Percentiles rank a stretch among this genome's conserved stretches.
Evolutionary conservation across 2,797 vertebrate genomes (phyloP).

Genomic region (Rousettus madagascariensis): DNA sequence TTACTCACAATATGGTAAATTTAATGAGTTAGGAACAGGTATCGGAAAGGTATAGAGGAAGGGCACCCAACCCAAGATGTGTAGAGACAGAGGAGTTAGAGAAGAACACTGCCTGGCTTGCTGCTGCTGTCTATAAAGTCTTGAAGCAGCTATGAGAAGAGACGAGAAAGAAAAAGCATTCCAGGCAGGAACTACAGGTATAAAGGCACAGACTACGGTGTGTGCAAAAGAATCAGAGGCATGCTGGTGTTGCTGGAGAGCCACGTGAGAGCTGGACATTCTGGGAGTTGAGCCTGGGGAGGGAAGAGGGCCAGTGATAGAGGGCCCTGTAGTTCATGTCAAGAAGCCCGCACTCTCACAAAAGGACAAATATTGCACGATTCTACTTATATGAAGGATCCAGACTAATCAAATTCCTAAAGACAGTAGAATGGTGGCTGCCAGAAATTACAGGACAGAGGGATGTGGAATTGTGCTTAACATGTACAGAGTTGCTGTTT

Average conservation of each 20-base stretch:
- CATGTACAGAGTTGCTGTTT: neutral
- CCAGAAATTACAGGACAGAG: neutral
- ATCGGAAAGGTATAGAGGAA: neutral
- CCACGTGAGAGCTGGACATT: rapidly evolving
- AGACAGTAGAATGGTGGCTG: neutral
- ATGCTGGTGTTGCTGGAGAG: rapidly evolving
- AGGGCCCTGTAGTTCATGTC: neutral
- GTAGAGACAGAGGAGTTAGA: neutral
- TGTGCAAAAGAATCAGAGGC: neutral
- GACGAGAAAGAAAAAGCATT: neutral
- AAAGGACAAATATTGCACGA: neutral
- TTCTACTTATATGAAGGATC: neutral
- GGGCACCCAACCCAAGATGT: neutral
- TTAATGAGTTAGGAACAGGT: neutral
- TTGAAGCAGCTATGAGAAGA: neutral
- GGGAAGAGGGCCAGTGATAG: neutral
- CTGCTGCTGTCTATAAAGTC: neutral
- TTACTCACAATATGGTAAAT: neutral
- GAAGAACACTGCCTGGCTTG: neutral
- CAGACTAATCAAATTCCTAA: neutral
- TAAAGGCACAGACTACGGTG: neutral
- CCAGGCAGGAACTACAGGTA: too few relatives aligned
- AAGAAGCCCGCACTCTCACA: neutral
- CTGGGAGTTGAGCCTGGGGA: neutral
- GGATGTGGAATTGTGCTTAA: neutral